Base-by-base conservation (phyloP, 2,888 invertebrate genomes). In the Anthophora plumipes region DNA sequence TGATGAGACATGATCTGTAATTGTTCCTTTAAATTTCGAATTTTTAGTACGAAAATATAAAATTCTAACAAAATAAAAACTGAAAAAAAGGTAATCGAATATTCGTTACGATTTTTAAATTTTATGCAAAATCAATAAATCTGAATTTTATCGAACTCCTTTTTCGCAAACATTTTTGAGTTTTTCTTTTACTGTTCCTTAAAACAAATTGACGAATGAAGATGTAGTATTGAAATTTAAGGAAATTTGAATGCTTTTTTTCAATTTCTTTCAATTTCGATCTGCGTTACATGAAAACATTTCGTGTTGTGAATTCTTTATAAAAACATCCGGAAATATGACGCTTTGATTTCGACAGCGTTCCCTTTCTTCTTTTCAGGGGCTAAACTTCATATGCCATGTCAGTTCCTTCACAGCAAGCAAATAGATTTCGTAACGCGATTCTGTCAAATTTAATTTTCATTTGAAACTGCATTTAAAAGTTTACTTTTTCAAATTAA, bases 1-100 rank as follows among this genome's bases (percentile, higher is more conserved):
- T 61, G 60, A 70, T 75, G 39, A 54, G 39, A 46, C 39, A n/a
- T 63, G 12, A 37, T 31, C 14, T 11, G n/a, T 9, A 37, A 17
- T 20, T 2, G 8, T 31, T 31, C 31, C 31, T 31, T 31, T 31
- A 31, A 31, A 31, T 31, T 31, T 31, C 31, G 31, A 4, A 31
- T 31, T 31, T 31, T 31, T 4, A 31, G 31, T 4, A 31, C 4
- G 31, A 31, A 31, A 31, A 31, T n/a, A n/a, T n/a, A n/a, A n/a
- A n/a, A n/a, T n/a, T 4, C 31, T 31, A 31, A 4, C 31, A 4
- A 31, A 31, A 31, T 31, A 31, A 31, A 31, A 31, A 31, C 4
- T 31, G 31, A 31, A 31, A 31, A 3, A 31, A 31, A 4, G 31
- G 4, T 3, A 31, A 31, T 31, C 31, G 4, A 31, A 31, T 31